These are phyloP conservation scores for Pogoniulus pusillus DNA, from an alignment of 2,797 vertebrate genomes.

Conservation along the genomic window DNA sequence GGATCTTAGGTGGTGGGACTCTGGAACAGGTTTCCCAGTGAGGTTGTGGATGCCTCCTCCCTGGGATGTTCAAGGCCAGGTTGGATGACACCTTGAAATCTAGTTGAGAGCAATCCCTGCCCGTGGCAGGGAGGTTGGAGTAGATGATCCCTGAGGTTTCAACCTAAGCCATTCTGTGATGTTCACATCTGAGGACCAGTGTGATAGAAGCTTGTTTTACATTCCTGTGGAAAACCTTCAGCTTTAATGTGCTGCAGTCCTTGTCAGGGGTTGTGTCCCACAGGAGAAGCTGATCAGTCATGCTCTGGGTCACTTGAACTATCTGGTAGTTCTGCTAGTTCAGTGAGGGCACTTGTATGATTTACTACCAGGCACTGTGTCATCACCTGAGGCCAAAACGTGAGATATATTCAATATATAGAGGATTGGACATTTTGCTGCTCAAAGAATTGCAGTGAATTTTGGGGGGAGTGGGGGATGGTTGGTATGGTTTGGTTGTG, in stretches of 20 bases:
- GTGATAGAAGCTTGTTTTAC: background rate
- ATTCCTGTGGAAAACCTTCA: background rate
- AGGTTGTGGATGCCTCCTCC: too few relatives aligned
- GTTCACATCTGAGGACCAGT: background rate
- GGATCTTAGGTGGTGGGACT: too few relatives aligned
- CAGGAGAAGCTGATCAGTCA: background rate
- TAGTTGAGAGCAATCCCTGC: too few relatives aligned
- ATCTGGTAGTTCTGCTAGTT: background rate
- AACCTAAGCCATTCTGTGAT: too few relatives aligned
- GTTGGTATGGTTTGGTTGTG: too few relatives aligned
- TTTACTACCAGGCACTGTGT: background rate
- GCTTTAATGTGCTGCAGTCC: background rate
- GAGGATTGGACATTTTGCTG: background rate
- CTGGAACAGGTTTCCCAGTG: too few relatives aligned
- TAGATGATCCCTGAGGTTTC: too few relatives aligned
- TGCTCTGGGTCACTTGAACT: background rate
- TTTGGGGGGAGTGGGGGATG: too few relatives aligned
- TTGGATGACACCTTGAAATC: too few relatives aligned
- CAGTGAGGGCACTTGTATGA: background rate
- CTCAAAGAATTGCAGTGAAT: background rate
- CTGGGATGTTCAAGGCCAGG: too few relatives aligned
- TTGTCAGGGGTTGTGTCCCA: background rate
- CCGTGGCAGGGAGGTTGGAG: too few relatives aligned
- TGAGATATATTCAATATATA: background rate
- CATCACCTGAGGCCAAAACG: background rate